Base-by-base conservation (phyloP, 2,797 vertebrate genomes). In the Brotula barbata region DNA sequence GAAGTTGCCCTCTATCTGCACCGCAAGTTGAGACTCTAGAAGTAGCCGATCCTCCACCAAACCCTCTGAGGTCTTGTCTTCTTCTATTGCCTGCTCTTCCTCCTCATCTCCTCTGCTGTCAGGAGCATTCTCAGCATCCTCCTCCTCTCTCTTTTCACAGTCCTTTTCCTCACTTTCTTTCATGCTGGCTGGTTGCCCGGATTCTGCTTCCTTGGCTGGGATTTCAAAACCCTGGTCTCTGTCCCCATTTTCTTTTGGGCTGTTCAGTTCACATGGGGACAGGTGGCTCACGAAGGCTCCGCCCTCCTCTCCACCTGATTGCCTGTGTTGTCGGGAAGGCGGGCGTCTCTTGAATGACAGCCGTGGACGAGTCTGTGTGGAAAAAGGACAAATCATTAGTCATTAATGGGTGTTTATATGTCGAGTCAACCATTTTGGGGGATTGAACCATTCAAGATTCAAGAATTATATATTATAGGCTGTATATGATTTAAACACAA, bases 331-430 rank as follows among this genome's bases (percentile, higher is more conserved):
- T 22, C 92, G 84, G 0, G 90, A 88, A 43, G 92, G 91, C 0
- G 83, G 91, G 3, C 92, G 89, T 28, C 92, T 82, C 64, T 90
- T 93, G 71, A 93, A 82, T 3, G 91, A 92, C 19, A 92, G 81
- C 3, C 91, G 85, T 13, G 86, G 85, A 11, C 92, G 91, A 52
- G 85, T 89, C 92, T 93, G 71, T 19, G 39, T 44, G 34, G 19
- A 50, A 19, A 51, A 6, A 53, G 13, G n/a, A 40, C 22, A 1
- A n/a, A 22, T 2, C 13, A 36, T 36, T 10, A 36, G 34, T 2
- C 34, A 7, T 36, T 36, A n/a, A n/a, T n/a, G n/a, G n/a, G n/a
- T n/a, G n/a, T n/a, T n/a, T n/a, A n/a, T n/a, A n/a, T n/a, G n/a
- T n/a, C n/a, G n/a, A n/a, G n/a, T n/a, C n/a, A n/a, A n/a, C n/a